Evolutionary conservation across 1,140 invertebrate genomes (phyloP).

Genomic region (Bombus huntii): DNA sequence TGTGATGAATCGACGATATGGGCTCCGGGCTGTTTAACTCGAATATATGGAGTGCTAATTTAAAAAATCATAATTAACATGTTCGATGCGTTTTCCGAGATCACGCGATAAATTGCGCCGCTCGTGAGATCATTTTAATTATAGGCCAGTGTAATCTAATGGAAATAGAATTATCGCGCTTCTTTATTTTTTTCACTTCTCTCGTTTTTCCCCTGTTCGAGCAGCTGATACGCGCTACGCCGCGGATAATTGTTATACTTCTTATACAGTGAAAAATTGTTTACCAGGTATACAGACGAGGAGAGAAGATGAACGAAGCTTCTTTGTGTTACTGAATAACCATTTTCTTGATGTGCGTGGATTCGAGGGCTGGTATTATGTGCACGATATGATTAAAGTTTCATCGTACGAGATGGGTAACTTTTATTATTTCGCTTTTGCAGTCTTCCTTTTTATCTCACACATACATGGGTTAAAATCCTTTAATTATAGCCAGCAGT

Average conservation of each 20-base stretch:
- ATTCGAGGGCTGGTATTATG: background rate
- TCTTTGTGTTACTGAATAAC: constrained; percentile 1
- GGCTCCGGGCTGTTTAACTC: background rate
- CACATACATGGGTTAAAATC: background rate
- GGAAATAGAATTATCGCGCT: constrained; percentile 40
- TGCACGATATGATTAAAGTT: background rate
- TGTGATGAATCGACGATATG: constrained; percentile 6
- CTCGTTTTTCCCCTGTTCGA: background rate
- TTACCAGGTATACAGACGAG: background rate
- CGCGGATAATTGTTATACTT: constrained; percentile 24
- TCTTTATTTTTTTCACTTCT: background rate
- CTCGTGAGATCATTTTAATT: constrained; percentile 32
- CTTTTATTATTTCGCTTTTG: background rate
- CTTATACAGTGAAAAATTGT: background rate
- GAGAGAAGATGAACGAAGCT: background rate
- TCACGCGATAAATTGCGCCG: background rate
- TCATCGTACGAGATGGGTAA: background rate
- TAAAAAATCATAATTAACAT: constrained; percentile 24
- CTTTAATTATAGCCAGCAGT: background rate
- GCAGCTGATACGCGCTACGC: background rate
- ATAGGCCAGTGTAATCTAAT: background rate
- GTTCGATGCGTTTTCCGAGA: constrained; percentile 21
- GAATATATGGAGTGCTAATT: constrained; percentile 31
- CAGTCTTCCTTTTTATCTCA: background rate
- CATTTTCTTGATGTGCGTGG: background rate